These are phyloP conservation scores for Eurois occulta DNA, from an alignment of 2,888 invertebrate genomes.

Conservation along the genomic window DNA sequence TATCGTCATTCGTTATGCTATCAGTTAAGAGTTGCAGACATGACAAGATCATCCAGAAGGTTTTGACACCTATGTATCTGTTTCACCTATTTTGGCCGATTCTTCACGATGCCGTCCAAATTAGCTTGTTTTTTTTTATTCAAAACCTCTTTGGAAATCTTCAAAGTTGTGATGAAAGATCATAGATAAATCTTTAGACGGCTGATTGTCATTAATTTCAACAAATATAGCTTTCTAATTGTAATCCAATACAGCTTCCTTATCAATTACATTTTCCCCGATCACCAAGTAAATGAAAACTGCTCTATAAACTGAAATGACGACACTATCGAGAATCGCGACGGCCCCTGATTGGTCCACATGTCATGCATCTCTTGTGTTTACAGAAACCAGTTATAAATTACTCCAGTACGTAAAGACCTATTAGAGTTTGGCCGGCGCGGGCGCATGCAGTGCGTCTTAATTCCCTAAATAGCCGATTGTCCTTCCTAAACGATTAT, in stretches of 20 bases:
- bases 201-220: neutral
- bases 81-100: neutral
- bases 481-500: slow-evolving; percentile 72
- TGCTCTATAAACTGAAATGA: slow-evolving; percentile 34
- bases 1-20: neutral
- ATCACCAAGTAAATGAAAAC: slow-evolving; percentile 24
- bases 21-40: neutral
- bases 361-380: slow-evolving; percentile 37
- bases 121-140: neutral
- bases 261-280: slow-evolving; percentile 13
- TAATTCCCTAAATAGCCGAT: slow-evolving; percentile 71
- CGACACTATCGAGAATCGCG: slow-evolving; percentile 1
- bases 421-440: slow-evolving; percentile 61
- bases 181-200: neutral
- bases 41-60: neutral
- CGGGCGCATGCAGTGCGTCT: slow-evolving; percentile 61
- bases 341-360: slow-evolving; percentile 40
- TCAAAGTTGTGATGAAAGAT: neutral
- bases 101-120: neutral
- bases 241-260: slow-evolving; percentile 1
- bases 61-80: too few relatives aligned
- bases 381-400: slow-evolving; percentile 61
- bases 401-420: slow-evolving; percentile 55
- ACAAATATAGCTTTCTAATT: neutral
- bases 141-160: neutral